phyloP scores from a whole-genome alignment of 2,888 invertebrate genomes.

The Creontiades dilutus region DNA sequence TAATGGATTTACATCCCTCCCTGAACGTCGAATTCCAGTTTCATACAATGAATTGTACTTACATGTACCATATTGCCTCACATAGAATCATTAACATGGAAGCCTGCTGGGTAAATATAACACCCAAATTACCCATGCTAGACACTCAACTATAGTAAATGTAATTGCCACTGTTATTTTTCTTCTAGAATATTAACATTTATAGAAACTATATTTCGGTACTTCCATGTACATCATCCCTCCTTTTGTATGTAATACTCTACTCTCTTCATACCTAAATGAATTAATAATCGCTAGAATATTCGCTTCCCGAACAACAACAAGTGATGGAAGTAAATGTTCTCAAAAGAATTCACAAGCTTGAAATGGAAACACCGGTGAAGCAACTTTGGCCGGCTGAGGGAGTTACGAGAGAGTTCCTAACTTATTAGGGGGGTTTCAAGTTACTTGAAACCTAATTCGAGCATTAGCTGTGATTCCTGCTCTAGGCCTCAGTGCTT shows the following conservation, averaged over 20 bases:
- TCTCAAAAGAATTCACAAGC: background rate
- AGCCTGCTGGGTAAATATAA: no score
- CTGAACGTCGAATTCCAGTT: no score
- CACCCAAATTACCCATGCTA: no score
- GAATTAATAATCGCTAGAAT: background rate
- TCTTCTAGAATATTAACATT: no score
- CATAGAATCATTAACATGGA: no score
- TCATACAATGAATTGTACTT: no score
- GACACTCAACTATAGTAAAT: no score
- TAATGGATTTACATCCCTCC: no score
- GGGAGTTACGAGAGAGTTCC: background rate
- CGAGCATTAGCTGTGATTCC: slow-evolving; percentile 12
- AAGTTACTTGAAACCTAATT: slow-evolving; percentile 14
- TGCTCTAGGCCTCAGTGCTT: background rate
- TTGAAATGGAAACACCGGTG: background rate
- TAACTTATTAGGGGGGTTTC: slow-evolving; percentile 3
- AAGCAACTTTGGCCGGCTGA: background rate
- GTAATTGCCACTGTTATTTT: no score
- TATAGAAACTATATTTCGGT: background rate
- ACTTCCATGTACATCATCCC: background rate
- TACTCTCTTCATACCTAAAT: background rate
- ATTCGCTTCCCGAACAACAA: background rate
- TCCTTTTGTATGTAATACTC: background rate
- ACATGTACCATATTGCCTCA: no score
- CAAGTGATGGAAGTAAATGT: background rate